Evolutionary conservation across 2,888 invertebrate genomes (phyloP).

Genomic region (Torymus auratus): DNA sequence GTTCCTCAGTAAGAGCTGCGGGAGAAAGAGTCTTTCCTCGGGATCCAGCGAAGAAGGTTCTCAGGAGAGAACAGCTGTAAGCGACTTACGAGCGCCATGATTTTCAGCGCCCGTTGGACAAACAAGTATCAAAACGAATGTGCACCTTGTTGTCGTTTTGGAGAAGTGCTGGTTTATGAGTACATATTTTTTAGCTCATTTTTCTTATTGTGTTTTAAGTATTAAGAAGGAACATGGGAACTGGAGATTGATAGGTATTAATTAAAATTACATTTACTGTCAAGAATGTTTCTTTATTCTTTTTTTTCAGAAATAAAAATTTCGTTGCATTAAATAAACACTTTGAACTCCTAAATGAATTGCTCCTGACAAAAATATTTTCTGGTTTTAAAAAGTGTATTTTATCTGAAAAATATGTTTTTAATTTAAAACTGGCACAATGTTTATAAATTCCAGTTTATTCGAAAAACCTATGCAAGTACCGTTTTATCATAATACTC

Average conservation of each 20-base stretch:
- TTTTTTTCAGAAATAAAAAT: constrained; percentile 55
- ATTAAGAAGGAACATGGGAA: too few relatives aligned
- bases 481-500: constrained; percentile 49
- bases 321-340: constrained; percentile 57
- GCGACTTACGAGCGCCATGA: constrained; percentile 20
- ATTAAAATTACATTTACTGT: constrained; percentile 36
- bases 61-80: constrained; percentile 13
- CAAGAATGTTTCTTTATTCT: constrained; percentile 54
- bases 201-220: too few relatives aligned
- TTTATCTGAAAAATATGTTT: constrained; percentile 55
- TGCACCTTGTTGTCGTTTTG: neutral
- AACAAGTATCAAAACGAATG: neutral
- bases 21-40: too few relatives aligned
- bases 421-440: constrained; percentile 57
- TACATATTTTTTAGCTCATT: too few relatives aligned
- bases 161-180: neutral
- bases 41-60: too few relatives aligned
- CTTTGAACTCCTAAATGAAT: constrained; percentile 46
- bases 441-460: constrained; percentile 53
- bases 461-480: constrained; percentile 52
- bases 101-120: neutral
- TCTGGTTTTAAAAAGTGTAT: constrained; percentile 54
- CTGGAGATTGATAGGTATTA: too few relatives aligned
- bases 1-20: constrained; percentile 8
- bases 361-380: constrained; percentile 58